These are phyloP conservation scores for Choloepus didactylus DNA, from an alignment of 2,797 vertebrate genomes.

Conservation along the genomic window DNA sequence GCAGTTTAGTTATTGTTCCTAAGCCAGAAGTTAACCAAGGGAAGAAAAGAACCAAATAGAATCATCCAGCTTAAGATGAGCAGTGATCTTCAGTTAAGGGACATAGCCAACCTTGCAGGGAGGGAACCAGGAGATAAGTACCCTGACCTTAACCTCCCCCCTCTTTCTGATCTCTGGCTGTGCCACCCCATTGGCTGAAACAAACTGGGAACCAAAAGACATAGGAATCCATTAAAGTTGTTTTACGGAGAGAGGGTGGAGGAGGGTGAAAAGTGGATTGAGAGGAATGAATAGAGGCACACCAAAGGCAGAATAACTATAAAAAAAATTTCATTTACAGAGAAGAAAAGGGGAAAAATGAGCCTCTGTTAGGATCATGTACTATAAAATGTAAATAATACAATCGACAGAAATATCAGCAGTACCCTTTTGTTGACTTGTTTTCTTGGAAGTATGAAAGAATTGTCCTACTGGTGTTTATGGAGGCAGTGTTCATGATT, in stretches of 20 bases:
- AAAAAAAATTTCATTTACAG: not conserved
- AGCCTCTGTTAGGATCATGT: not conserved
- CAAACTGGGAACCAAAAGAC: not conserved
- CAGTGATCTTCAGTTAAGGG: not conserved
- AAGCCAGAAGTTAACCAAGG: not conserved
- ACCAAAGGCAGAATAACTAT: not conserved
- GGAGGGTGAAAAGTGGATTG: not conserved
- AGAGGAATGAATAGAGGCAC: not conserved
- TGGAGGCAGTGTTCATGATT: too few relatives aligned
- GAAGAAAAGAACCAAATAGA: not conserved
- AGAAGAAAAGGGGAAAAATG: not conserved
- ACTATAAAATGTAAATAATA: not conserved
- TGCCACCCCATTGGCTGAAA: not conserved
- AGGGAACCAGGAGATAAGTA: not conserved
- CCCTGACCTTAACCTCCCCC: not conserved
- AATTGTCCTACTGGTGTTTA: too few relatives aligned
- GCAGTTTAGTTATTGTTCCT: not conserved
- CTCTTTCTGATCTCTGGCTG: not conserved
- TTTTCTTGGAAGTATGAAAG: not conserved
- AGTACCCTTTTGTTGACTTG: not conserved
- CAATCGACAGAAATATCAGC: not conserved
- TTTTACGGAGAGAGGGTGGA: not conserved
- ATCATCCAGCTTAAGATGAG: not conserved
- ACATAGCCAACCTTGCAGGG: not conserved
- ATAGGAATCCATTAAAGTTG: not conserved